phyloP scores from a whole-genome alignment of 1,140 invertebrate species.

The Drosophila nigromelanica region DNA sequence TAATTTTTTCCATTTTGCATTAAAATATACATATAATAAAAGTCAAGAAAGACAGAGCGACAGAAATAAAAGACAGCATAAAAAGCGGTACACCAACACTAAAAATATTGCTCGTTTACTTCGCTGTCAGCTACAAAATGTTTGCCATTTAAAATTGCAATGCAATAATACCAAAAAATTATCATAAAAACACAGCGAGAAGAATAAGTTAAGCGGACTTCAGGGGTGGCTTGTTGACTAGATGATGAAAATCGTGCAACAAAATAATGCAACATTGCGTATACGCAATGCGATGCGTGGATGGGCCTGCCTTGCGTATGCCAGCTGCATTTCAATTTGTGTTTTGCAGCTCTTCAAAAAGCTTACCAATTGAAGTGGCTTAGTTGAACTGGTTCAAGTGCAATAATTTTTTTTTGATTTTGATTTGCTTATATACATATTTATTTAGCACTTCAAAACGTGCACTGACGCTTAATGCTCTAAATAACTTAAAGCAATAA shows the following conservation, averaged over 20 bases:
- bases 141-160: conserved; percentile 76
- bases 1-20: conserved; percentile 79
- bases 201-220: not conserved
- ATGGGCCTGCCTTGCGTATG: too few relatives aligned
- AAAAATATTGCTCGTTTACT: conserved; percentile 21
- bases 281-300: conserved; percentile 38
- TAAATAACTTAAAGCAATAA: too few relatives aligned
- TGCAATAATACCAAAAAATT: conserved; percentile 76
- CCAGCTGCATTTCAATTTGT: not conserved
- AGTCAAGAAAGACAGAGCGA: conserved; percentile 29
- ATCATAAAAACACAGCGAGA: conserved; percentile 58
- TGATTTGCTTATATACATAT: not conserved
- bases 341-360: not conserved
- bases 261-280: conserved; percentile 39
- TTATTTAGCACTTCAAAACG: not conserved
- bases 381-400: not conserved
- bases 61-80: not conserved
- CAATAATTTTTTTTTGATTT: not conserved
- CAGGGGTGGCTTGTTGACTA: not conserved
- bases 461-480: too few relatives aligned
- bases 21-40: conserved; percentile 71
- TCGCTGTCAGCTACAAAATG: conserved; percentile 69
- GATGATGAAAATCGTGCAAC: conserved; percentile 6
- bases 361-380: not conserved
- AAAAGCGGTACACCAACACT: conserved; percentile 1